A percentile compares a stretch with the other conserved stretches of the same genome.
Conservation (phyloP, 2,797 vertebrate species). For the Falco columbarius region DNA sequence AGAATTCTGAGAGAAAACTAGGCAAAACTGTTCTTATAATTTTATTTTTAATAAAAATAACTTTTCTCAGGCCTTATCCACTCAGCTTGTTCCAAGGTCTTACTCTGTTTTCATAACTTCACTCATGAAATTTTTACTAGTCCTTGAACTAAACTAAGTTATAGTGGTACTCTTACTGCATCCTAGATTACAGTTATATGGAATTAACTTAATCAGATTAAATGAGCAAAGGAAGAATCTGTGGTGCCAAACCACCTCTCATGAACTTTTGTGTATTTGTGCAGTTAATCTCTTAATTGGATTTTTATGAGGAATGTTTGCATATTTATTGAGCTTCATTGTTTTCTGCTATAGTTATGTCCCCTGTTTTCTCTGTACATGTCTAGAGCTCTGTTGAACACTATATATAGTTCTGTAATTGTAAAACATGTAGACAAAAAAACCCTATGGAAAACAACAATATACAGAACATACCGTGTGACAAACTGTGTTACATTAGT, state of each 20-base stretch:
- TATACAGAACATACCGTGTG: neutral
- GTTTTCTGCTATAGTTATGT: neutral
- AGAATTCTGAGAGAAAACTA: neutral
- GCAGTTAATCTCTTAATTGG: conserved; percentile 17
- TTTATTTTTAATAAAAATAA: neutral
- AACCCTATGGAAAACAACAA: neutral
- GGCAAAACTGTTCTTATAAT: neutral
- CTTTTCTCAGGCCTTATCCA: neutral
- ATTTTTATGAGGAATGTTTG: conserved; percentile 49
- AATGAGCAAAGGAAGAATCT: conserved; percentile 1
- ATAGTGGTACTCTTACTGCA: neutral
- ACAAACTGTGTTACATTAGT: neutral
- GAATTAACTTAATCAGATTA: conserved; percentile 7
- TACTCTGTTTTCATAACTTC: neutral
- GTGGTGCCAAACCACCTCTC: conserved; percentile 2
- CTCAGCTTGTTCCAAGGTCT: neutral
- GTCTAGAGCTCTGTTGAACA: neutral
- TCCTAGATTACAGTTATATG: neutral
- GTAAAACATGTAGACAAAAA: neutral
- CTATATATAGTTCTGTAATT: neutral
- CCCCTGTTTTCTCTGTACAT: neutral
- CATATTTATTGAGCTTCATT: neutral
- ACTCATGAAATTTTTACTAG: neutral
- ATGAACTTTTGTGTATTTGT: conserved; percentile 29
- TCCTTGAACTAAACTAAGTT: neutral